Base-by-base conservation (phyloP, 2,888 invertebrate species). In the Plagodis pulveraria region DNA sequence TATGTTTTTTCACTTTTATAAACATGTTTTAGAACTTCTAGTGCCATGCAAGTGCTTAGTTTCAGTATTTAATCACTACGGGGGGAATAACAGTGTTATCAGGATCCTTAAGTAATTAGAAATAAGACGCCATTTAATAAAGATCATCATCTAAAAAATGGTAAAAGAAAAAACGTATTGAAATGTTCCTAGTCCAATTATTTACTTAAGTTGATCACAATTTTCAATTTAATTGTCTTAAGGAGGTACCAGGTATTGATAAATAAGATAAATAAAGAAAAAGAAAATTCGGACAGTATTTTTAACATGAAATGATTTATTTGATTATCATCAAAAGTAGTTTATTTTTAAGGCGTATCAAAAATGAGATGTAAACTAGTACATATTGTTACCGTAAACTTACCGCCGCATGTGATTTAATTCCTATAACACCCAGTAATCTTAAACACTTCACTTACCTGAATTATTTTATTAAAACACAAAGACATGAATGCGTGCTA, bases 11-110 rank as follows among this genome's bases (percentile, higher is more conserved):
- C 42, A 42, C 42, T 42, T 42, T 42, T 42, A 42, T 42, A 42
- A 42, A 42, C 42, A 42, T 42, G 42, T 42, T 42, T 42, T 42
- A 41, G 41, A 41, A 41, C 41, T 41, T 41, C 41, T 41, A 42
- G 42, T 42, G 42, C 42, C 42, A 42, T 42, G 42, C n/a, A 42
- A 42, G 42, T 42, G 42, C 42, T 42, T 42, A 42, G n/a, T 42
- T 42, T 42, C 11, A 42, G 42, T 42, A 42, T 42, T 42, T 42
- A 42, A 42, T 42, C 42, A 42, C 42, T 42, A 42, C 11, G 42
- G 42, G 8, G 6, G 42, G n/a, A 42, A 42, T 42, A 42, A 42
- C 42, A 42, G 42, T 5, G 42, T 42, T 42, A 42, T 42, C 42
- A 42, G 42, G 42, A 42, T 42, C 42, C 42, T 42, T 11, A 42